Evolutionary conservation across 1,140 invertebrate genomes (phyloP).

Genomic region (Caligus rogercresseyi): DNA sequence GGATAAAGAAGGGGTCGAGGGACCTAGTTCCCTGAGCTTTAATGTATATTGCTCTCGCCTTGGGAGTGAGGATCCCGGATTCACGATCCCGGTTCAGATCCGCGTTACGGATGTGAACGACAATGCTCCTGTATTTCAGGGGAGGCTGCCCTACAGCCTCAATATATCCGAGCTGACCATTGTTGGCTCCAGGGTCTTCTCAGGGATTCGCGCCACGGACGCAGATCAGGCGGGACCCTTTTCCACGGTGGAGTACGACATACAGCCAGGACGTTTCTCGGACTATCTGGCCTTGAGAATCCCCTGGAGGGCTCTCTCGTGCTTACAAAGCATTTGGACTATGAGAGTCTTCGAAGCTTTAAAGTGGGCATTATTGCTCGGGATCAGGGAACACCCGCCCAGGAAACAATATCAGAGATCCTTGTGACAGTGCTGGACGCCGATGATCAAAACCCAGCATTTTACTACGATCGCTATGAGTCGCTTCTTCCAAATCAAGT

Average conservation of each 20-base stretch:
- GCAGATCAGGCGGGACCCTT: conserved; percentile 71
- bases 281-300: conserved; percentile 20
- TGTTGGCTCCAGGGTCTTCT: conserved; percentile 53
- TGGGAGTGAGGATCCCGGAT: conserved; percentile 52
- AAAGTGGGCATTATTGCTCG: conserved; percentile 24
- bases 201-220: conserved; percentile 56
- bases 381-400: conserved; percentile 63
- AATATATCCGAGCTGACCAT: conserved; percentile 71
- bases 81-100: conserved; percentile 71
- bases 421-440: conserved; percentile 65
- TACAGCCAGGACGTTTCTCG: conserved; percentile 50
- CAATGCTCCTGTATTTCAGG: conserved; percentile 63
- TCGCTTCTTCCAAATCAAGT: conserved; percentile 41
- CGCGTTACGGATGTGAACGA: conserved; percentile 82
- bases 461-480: conserved; percentile 54
- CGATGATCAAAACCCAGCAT: conserved; percentile 75
- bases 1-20: conserved; percentile 62
- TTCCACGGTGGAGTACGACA: conserved; percentile 66
- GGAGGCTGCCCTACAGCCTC: conserved; percentile 54
- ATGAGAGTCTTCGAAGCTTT: conserved; percentile 30
- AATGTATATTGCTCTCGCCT: conserved; percentile 63
- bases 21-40: conserved; percentile 61
- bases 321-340: conserved; percentile 25
- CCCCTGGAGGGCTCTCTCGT: conserved; percentile 13
- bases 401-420: conserved; percentile 49